phyloP scores from a whole-genome alignment of 2,888 invertebrate species.

The Agonopterix heracliana region DNA sequence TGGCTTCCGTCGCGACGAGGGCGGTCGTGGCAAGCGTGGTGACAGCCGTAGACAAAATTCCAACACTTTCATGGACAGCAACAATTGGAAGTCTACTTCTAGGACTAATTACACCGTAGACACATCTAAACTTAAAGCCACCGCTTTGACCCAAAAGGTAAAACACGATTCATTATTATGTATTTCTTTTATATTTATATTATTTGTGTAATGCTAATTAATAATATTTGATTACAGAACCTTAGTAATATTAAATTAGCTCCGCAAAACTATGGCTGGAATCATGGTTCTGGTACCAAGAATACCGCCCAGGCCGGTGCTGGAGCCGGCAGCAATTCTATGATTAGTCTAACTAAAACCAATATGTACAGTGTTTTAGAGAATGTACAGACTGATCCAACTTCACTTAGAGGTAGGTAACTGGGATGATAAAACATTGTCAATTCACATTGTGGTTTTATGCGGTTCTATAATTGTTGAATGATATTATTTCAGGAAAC shows the following conservation, averaged over 20 bases:
- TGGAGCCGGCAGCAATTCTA: constrained; percentile 34
- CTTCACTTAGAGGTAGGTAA: constrained; percentile 45
- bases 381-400: constrained; percentile 50
- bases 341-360: constrained; percentile 50
- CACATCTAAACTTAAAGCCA: constrained; percentile 49
- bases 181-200: not conserved
- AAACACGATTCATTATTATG: not conserved
- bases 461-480: too few species aligned
- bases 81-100: constrained; percentile 42
- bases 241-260: constrained; percentile 57
- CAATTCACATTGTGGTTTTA: too few species aligned
- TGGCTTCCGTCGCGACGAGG: constrained; percentile 77
- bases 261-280: constrained; percentile 55
- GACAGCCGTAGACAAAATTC: constrained; percentile 50
- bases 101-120: constrained; percentile 52
- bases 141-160: constrained; percentile 52
- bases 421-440: too few species aligned
- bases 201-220: not conserved
- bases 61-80: constrained; percentile 45
- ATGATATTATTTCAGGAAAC: constrained; percentile 36
- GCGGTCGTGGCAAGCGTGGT: constrained; percentile 58
- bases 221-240: constrained; percentile 34
- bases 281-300: constrained; percentile 61
- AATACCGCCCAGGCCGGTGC: constrained; percentile 35
- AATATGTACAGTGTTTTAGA: constrained; percentile 57